These are phyloP conservation scores for Arvicola amphibius DNA, from an alignment of 2,797 vertebrate genomes.

Conservation along the genomic window DNA sequence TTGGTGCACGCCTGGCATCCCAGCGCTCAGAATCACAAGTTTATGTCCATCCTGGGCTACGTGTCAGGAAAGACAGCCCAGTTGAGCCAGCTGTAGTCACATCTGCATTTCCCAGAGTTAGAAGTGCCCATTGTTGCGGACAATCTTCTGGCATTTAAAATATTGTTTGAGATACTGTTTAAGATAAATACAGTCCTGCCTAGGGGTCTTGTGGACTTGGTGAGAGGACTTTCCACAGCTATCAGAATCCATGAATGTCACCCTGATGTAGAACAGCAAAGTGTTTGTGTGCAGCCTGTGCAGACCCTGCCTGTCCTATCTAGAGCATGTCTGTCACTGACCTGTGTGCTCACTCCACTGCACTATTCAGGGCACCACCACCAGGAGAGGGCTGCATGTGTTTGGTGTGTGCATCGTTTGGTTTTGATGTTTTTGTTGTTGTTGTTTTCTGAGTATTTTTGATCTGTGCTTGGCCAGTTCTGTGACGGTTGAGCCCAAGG, in stretches of 20 bases:
- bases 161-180: background rate
- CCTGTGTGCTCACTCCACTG: background rate
- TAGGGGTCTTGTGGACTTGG: background rate
- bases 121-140: fast-evolving
- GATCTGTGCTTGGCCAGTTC: background rate
- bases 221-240: background rate
- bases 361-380: background rate
- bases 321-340: background rate
- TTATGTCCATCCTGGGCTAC: background rate
- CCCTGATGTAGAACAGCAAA: too few relatives aligned
- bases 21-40: background rate
- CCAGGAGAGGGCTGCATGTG: background rate
- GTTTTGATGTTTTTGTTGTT: background rate
- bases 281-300: too few relatives aligned
- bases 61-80: fast-evolving
- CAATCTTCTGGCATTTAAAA: too few relatives aligned
- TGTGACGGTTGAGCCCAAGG: too few relatives aligned
- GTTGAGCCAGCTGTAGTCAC: background rate
- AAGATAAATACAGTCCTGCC: too few relatives aligned
- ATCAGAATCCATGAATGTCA: background rate
- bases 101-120: background rate
- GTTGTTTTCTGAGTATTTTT: background rate
- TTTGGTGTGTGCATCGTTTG: background rate
- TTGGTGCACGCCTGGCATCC: background rate
- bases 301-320: too few relatives aligned